A percentile compares a stretch with the other conserved stretches of the same genome.
Conservation (phyloP, 2,888 invertebrate species). For the Ophioninae sp. region DNA sequence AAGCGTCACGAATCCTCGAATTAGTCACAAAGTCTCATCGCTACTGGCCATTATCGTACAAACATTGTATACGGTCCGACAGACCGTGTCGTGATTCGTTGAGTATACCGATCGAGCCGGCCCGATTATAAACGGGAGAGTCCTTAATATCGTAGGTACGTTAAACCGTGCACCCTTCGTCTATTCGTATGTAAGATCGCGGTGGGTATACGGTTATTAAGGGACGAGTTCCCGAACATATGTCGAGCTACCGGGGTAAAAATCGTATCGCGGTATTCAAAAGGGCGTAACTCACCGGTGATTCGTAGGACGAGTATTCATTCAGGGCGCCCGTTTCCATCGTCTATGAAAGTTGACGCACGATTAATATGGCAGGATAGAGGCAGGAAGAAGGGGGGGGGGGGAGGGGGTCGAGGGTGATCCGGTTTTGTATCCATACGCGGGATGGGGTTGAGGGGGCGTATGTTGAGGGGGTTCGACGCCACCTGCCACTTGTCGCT, state of each 20-base stretch:
- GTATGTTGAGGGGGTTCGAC: conserved; percentile 39
- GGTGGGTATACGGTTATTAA: conserved; percentile 74
- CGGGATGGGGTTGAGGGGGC: conserved; percentile 15
- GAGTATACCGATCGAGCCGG: background rate
- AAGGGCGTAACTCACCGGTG: background rate
- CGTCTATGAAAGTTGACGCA: background rate
- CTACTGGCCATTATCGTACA: conserved; percentile 20
- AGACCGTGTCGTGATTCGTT: conserved; percentile 37
- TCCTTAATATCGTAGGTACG: background rate
- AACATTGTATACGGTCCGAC: conserved; percentile 12
- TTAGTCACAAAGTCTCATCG: conserved; percentile 68
- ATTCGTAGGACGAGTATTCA: conserved; percentile 56
- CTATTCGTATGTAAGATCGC: conserved; percentile 12
- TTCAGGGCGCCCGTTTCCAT: conserved; percentile 4
- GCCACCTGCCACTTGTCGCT: conserved; percentile 54
- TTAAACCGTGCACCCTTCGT: background rate
- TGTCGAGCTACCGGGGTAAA: conserved; percentile 60
- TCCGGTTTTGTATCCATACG: conserved; percentile 22
- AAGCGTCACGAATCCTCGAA: conserved; percentile 70
- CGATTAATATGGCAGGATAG: conserved; percentile 19
- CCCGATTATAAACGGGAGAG: conserved; percentile 22
- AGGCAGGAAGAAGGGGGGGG: too few relatives aligned
- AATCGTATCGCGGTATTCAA: conserved; percentile 22
- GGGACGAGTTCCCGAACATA: conserved; percentile 71
- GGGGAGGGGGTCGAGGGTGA: background rate